Conservation (phyloP, 2,888 invertebrate genomes). For the Philereme vetulata region DNA sequence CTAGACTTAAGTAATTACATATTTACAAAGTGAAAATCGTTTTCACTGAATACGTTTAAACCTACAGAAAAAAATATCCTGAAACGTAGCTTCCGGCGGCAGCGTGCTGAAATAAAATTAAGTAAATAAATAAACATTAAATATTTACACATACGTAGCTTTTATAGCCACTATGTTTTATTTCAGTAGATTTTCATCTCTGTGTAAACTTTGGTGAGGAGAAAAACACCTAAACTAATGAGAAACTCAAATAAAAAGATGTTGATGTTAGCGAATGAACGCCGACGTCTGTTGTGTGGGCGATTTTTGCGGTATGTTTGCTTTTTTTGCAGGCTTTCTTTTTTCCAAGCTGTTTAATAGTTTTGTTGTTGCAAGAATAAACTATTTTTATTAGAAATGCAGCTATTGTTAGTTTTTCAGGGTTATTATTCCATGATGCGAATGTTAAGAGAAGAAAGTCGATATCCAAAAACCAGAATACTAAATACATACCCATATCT, state of each 20-base stretch:
- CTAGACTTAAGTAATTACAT: too few relatives aligned
- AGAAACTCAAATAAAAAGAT: conserved; percentile 23
- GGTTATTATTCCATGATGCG: too few relatives aligned
- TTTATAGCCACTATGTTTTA: conserved; percentile 4
- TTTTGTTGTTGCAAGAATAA: too few relatives aligned
- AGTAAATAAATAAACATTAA: background rate
- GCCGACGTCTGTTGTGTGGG: conserved; percentile 1
- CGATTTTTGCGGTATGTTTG: conserved; percentile 8
- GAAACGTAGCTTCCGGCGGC: too few relatives aligned
- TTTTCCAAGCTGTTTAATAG: background rate
- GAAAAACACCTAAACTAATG: conserved; percentile 21
- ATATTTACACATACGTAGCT: conserved; percentile 7
- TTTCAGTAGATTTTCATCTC: conserved; percentile 10
- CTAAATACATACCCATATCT: too few relatives aligned
- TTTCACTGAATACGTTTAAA: background rate
- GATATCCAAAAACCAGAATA: too few relatives aligned
- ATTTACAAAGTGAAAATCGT: too few relatives aligned
- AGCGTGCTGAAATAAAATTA: too few relatives aligned
- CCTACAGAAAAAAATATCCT: too few relatives aligned
- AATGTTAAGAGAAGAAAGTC: too few relatives aligned
- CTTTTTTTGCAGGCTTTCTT: conserved; percentile 10
- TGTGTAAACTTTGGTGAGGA: conserved; percentile 9
- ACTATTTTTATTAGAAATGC: too few relatives aligned
- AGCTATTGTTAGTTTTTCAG: too few relatives aligned
- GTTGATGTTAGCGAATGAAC: conserved; percentile 4